A percentile compares a stretch with the other conserved stretches of the same genome.
Evolutionary conservation across 2,797 vertebrate species (phyloP).

Genomic region (Syncerus caffer): DNA sequence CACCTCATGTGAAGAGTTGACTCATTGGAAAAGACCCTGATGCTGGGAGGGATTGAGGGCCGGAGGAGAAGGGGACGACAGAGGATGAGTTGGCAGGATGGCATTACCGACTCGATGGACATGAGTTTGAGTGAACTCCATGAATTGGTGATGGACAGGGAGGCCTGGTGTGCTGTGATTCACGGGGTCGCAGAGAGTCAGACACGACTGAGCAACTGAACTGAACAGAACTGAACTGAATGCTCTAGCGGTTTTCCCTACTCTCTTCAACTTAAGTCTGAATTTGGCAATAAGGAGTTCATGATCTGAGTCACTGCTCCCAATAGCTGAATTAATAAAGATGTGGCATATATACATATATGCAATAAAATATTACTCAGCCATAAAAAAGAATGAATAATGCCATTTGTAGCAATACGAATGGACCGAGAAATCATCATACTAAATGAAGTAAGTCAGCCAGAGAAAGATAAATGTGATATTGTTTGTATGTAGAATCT

Average conservation of each 20-base stretch:
- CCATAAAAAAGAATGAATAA: background rate
- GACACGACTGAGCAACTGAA: rapidly evolving
- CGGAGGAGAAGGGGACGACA: no score
- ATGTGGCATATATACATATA: background rate
- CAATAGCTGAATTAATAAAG: background rate
- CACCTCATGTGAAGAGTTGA: no score
- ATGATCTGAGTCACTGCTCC: background rate
- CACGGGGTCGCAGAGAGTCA: rapidly evolving
- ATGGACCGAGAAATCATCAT: background rate
- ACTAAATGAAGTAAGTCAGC: background rate
- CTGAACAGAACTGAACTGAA: background rate
- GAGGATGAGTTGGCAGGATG: no score
- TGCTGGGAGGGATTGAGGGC: no score
- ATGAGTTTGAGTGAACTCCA: background rate
- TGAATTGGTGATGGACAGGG: background rate
- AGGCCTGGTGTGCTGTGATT: rapidly evolving
- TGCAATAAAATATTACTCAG: background rate
- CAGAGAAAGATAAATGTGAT: background rate
- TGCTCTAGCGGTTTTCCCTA: background rate
- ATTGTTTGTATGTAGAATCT: background rate
- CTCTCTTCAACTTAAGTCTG: background rate
- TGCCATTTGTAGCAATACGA: background rate
- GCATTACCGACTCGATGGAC: no score
- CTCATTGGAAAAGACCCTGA: no score
- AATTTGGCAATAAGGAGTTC: background rate